Evolutionary conservation across 1,140 invertebrate species (phyloP), one percentile per base, ranked within the genome.

Genomic region (Aphis gossypii): DNA sequence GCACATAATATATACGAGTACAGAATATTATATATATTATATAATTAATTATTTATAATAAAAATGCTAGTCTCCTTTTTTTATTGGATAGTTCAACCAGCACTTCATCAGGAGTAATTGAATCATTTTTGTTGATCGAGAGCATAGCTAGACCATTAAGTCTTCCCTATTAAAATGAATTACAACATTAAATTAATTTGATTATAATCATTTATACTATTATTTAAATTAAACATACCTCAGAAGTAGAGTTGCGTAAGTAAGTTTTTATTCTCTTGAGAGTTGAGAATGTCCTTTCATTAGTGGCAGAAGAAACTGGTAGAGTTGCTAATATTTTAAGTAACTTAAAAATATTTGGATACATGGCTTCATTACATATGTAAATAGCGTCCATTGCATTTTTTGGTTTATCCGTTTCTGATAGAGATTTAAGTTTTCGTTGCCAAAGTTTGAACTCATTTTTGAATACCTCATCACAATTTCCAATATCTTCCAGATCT

Each of bases 401-500:
- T 86, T 44, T 86, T 46, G 84, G 84, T 44, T 86, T 86, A 44
- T 86, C 20, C 25, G 21, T 44, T 86, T 86, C 84, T 21, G 23
- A 14, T 44, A 44, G 25, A 76, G 0, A 25, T 86, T 86, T 86
- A 23, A 86, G 44, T 41, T 86, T 86, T 44, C 41, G 18, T 44
- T 86, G 84, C 84, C 84, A 44, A 86, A 86, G 38, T 44, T 44
- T 86, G 41, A 23, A 86, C 38, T 86, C 84, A 46, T 44, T 86
- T 44, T 86, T 86, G 41, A 86, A 86, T 86, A 86, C 25, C 25
- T 86, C 44, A 44, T 86, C 41, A 46, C 41, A 44, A 44, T 86
- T 86, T 84, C 87, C 51, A 89, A 89, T 51, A 35, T 89, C n/a
- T 30, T 51, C 25, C 3, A 89, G 44, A 54, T 89, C 87, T 89